Conservation (phyloP, 1,140 invertebrate species). For the Colletes latitarsis region DNA sequence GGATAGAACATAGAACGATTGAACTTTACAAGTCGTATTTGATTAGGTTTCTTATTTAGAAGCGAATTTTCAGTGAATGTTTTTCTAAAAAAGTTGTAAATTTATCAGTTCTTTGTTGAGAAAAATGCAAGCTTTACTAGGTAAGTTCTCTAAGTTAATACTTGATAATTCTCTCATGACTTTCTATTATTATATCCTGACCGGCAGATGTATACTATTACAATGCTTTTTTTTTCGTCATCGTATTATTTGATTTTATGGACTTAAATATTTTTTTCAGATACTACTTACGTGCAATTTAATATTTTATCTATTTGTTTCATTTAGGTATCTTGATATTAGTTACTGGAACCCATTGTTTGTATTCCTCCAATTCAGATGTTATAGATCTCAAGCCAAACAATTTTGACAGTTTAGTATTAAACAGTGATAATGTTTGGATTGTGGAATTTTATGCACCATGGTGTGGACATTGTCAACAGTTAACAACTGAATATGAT, state of each 20-base stretch:
- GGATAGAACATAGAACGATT: slow-evolving; percentile 24
- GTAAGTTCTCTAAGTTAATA: slow-evolving; percentile 24
- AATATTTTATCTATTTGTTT: slow-evolving; percentile 11
- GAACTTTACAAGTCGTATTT: slow-evolving; percentile 65
- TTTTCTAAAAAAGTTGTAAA: slow-evolving; percentile 5
- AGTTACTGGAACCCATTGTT: slow-evolving; percentile 81
- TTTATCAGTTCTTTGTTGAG: neutral
- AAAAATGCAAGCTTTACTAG: slow-evolving; percentile 45
- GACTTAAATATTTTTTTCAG: slow-evolving; percentile 7
- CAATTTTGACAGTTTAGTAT: slow-evolving; percentile 95
- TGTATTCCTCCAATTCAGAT: slow-evolving; percentile 91
- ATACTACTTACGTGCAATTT: slow-evolving; percentile 11
- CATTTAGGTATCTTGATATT: slow-evolving; percentile 54
- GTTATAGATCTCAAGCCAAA: slow-evolving; percentile 94
- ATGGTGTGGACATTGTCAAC: slow-evolving; percentile 95
- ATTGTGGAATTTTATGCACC: slow-evolving; percentile 97
- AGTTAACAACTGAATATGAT: slow-evolving; percentile 92
- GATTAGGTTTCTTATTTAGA: slow-evolving; percentile 27
- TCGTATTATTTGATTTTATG: neutral
- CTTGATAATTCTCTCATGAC: neutral
- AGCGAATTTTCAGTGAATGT: slow-evolving; percentile 12
- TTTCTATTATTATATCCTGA: slow-evolving; percentile 7
- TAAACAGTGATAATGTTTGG: slow-evolving; percentile 93
- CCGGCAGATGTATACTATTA: slow-evolving; percentile 22
- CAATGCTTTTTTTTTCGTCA: neutral